Evolutionary conservation across 2,113 vertebrate species (phyloP).

Genomic region (Cololabis saira): DNA sequence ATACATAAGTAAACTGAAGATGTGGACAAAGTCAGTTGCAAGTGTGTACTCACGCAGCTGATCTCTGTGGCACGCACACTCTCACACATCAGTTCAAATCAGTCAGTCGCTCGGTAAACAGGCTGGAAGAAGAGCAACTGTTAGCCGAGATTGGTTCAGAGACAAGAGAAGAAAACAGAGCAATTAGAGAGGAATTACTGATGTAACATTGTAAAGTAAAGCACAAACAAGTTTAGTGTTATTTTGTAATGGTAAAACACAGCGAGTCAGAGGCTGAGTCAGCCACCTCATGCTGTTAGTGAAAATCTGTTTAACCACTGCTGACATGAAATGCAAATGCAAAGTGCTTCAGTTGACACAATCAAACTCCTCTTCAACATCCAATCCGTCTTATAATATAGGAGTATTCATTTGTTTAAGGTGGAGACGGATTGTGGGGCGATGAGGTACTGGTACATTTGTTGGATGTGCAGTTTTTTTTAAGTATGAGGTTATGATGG

Average conservation of each 20-base stretch:
- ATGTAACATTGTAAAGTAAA: slow-evolving; percentile 1
- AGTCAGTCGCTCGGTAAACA: slow-evolving; percentile 44
- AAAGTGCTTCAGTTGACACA: slow-evolving; percentile 5
- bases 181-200: slow-evolving; percentile 16
- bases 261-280: background rate
- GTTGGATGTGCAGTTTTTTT: too few relatives aligned
- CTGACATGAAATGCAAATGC: background rate
- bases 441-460: too few relatives aligned
- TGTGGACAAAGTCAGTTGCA: slow-evolving; percentile 10
- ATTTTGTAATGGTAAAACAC: background rate
- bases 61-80: slow-evolving; percentile 34
- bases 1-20: slow-evolving; percentile 12
- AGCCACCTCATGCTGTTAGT: slow-evolving; percentile 16
- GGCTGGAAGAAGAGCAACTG: slow-evolving; percentile 18
- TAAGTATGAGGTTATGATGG: background rate
- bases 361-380: slow-evolving; percentile 11
- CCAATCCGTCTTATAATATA: too few relatives aligned
- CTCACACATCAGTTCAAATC: slow-evolving; percentile 45
- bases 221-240: slow-evolving; percentile 7
- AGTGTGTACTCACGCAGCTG: slow-evolving; percentile 33
- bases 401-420: background rate
- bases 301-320: slow-evolving; percentile 5
- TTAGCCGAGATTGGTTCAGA: slow-evolving; percentile 27
- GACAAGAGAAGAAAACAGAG: slow-evolving; percentile 4
- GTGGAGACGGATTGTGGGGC: background rate